Evolutionary conservation across 2,113 vertebrate genomes (phyloP), one percentile per base, ranked within the genome.

Genomic region (Sigmodon hispidus): DNA sequence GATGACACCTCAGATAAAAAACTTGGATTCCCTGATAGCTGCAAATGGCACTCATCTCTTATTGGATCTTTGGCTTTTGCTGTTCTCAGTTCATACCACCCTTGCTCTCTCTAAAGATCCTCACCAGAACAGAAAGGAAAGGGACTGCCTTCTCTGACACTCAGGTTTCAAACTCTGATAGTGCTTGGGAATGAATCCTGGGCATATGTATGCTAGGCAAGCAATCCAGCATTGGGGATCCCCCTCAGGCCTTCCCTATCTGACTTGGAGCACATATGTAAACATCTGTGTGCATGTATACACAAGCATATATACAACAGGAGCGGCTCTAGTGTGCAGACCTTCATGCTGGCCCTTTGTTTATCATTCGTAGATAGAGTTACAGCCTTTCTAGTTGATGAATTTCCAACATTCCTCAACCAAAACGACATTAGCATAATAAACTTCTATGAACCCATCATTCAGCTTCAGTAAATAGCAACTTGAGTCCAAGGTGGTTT

Each of bases 301-400:
- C 16, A n/a, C 31, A 50, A 48, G 34, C 63, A n/a, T 59, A 52
- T n/a, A 67, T 0, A 52, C 5, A 61, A 7, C 5, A 69, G 21
- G 29, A 48, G 9, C 9, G 86, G 26, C 55, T 63, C 92, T 65
- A 45, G 48, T 0, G 4, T 48, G n/a, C 11, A 84, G 29, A 17
- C 34, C 45, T 61, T 36, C 24, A 75, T 70, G 9, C 63, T 15
- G 70, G 22, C 26, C 59, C 45, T 91, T 52, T 70, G 16, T 75
- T 85, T 80, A 86, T 65, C 40, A 91, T 59, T 65, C 45, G 55
- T 87, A 83, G 3, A 1, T 69, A 61, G 16, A 15, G 21, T 88
- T 92, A 85, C 36, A 94, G 88, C 48, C 29, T 72, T 92, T 84
- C 52, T 57, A 86, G 61, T 48, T 40, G 57, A 69, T 31, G 95